Base-by-base conservation (phyloP, 2,113 vertebrate species). In the Leuciscus idus region DNA sequence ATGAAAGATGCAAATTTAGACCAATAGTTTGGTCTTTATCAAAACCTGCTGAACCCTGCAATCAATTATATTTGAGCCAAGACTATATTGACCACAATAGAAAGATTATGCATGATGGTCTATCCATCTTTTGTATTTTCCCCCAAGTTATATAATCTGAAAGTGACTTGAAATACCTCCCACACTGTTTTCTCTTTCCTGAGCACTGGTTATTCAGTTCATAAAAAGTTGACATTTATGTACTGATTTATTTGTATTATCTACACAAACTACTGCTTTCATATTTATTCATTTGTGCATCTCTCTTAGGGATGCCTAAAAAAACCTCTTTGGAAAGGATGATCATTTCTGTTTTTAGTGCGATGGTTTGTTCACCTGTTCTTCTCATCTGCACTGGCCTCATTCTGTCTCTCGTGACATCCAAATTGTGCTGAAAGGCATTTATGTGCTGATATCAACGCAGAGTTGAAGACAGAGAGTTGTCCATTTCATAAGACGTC, bases 1-100 rank as follows among this genome's bases (percentile, higher is more conserved):
- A 94, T 94, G 91, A 92, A 91, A 93, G 89, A 90, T 90, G 12
- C 55, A 81, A 77, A 74, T 85, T 70, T 64, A 77, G 48, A 66
- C 68, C 26, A 36, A 82, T 7, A 73, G 13, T 73, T 64, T 12
- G 13, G 2, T 12, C 23, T 81, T 61, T 81, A 43, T 30, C 0
- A 82, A 82, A 82, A 52, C 39, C 57, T 64, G 19, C 59, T 26
- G 15, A 68, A 82, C 2, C 12, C 21, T 55, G 4, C 3, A 39
- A 1, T 11, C 33, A 36, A 7, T 39, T 72, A 23, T 19, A 72
- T 72, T 12, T 72, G 9, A 72, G 19, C 55, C 55, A 21, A 55
- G 2, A 12, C 21, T 23, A 11, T 39, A 39, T 5, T 43, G 36
- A 43, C 19, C 33, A 23, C 21, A 26, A 62, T 26, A 33, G 28